Conservation (phyloP, 2,113 vertebrate genomes). For the Leucoraja erinaceus region DNA sequence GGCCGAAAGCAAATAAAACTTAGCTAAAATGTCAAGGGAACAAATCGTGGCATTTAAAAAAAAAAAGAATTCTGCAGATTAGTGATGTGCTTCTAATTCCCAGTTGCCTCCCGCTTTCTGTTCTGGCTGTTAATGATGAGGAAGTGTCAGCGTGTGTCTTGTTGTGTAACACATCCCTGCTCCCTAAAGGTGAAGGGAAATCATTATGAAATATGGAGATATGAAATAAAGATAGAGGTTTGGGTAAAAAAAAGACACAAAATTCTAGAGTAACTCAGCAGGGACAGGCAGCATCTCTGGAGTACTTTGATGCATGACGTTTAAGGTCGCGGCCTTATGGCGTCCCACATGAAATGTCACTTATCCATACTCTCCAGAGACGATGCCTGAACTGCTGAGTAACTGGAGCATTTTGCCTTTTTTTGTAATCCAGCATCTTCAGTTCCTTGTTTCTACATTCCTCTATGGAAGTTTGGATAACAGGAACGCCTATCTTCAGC, state of each 20-base stretch:
- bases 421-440: no score
- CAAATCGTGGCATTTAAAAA: background rate
- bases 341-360: no score
- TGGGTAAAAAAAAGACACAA: background rate
- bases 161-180: background rate
- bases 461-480: no score
- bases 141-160: background rate
- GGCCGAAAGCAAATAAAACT: background rate
- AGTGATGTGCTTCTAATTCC: background rate
- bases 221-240: background rate
- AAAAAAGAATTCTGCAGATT: background rate
- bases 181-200: background rate
- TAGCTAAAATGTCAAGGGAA: background rate
- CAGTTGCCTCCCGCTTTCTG: background rate
- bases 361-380: no score
- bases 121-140: background rate
- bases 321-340: no score
- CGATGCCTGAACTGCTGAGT: no score
- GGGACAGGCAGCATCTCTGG: no score
- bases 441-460: no score
- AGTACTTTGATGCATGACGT: no score
- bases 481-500: no score
- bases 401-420: no score
- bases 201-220: background rate
- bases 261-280: background rate